Base-by-base conservation (phyloP, 2,888 invertebrate genomes). In the Nasonovia ribisnigri region DNA sequence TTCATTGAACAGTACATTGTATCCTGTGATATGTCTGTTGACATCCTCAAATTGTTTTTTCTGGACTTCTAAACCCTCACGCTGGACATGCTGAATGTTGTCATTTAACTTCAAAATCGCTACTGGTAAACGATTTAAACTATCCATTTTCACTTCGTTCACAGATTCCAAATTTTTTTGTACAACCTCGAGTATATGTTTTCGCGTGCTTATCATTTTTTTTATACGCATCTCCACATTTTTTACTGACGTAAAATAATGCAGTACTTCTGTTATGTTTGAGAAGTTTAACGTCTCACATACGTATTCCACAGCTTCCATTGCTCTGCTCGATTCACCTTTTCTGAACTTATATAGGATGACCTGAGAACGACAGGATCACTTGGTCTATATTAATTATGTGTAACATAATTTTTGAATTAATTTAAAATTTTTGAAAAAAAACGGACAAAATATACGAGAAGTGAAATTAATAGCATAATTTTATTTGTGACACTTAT, bases 281-380 rank as follows among this genome's bases (percentile, higher is more conserved):
- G 36, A 3, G 48, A 92, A 88, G 3, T 67, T 54, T 26, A 92
- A 84, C n/a, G 77, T 36, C 0, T 88, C 88, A 36, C 92, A 77
- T 29, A 92, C 92, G 54, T 92, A 92, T 20, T 92, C 92, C 8
- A 13, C 88, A 11, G 92, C 92, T 20, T 88, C 92, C 43, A 88
- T n/a, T 36, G 60, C 88, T 8, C n/a, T 88, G n/a, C n/a, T 77
- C 46, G 46, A 20, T 24, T 36, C n/a, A 24, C 20, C 4, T 60
- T 90, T 10, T 36, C 42, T 87, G 13, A 42, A 54, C 46, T 46
- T 57, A 24, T 16, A 67, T 36, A 8, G 42, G 46, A 87, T 92
- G 8, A 92, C 48, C 92, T 92, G 60, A 26, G 26, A 54, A 88
- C 36, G 36, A 77, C 36, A 16, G 36, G 20, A 77, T 36, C 77